Base-by-base conservation (phyloP, 2,797 vertebrate genomes). In the Galaxias olidus region DNA sequence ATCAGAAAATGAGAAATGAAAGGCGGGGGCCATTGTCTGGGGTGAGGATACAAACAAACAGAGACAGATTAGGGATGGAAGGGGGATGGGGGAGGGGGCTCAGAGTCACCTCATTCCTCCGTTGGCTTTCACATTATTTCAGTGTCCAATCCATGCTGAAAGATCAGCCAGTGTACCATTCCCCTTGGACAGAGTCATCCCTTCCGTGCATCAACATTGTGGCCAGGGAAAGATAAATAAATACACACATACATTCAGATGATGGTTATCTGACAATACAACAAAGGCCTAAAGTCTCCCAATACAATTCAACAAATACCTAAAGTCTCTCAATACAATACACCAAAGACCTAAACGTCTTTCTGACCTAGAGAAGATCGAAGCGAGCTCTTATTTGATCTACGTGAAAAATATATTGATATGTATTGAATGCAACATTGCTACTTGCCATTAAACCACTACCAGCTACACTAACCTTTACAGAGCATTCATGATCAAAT, bases 71-170 rank as follows among this genome's bases (percentile, higher is more conserved):
- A 69, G 66, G 48, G 46, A n/a, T n/a, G n/a, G n/a, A n/a, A n/a
- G n/a, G n/a, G n/a, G n/a, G n/a, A n/a, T n/a, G 58, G 50, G 40
- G 54, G 10, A 8, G 48, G 54, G 51, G 54, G n/a, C 7, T 45
- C 59, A 59, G 77, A 54, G 48, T 75, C 73, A 79, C 72, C 74
- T 81, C 78, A 84, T 84, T 82, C 81, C 76, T 67, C 78, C 78
- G 75, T 78, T 77, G 60, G 71, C 47, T 62, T 73, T 74, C 68
- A 71, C 77, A 80, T 78, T 80, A 84, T 76, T 73, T 67, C 74
- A 67, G 71, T 76, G 75, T 68, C 75, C 75, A 74, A 69, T 61
- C 66, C 61, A 53, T 55, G 68, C 67, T 68, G 72, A 65, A 74
- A 79, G 81, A 78, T 70, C 68, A 66, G 57, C 54, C 55, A 40